A percentile compares a stretch with the other conserved stretches of the same genome.
phyloP scores from a whole-genome alignment of 2,888 invertebrate genomes.

The Muscina levida region DNA sequence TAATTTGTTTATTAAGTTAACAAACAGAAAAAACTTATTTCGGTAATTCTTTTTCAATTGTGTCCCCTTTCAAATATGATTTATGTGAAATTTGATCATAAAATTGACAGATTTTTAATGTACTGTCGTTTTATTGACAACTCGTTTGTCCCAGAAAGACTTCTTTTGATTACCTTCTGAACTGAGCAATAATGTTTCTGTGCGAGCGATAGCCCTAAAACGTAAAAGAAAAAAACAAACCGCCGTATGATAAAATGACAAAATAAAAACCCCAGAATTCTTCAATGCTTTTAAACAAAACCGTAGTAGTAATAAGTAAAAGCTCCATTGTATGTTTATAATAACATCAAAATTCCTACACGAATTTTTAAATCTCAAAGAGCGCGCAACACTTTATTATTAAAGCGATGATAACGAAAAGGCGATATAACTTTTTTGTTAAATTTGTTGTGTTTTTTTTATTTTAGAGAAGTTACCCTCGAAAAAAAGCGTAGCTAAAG shows the following conservation, averaged over 20 bases:
- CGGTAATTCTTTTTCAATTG: not conserved
- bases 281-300: constrained; percentile 7
- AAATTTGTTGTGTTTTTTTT: not conserved
- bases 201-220: constrained; percentile 9
- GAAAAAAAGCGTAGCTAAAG: constrained; percentile 8
- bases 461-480: constrained; percentile 28
- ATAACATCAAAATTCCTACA: constrained; percentile 68
- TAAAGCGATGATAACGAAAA: constrained; percentile 13
- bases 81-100: not conserved
- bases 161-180: not conserved
- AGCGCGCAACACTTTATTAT: constrained; percentile 1
- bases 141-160: not conserved
- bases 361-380: constrained; percentile 45
- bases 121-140: not conserved
- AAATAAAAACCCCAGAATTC: not conserved
- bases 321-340: constrained; percentile 63
- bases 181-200: constrained; percentile 4
- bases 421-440: not conserved
- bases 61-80: not conserved
- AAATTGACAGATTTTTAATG: constrained; percentile 1
- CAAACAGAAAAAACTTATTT: too few species aligned
- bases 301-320: constrained; percentile 48
- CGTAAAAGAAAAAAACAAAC: constrained; percentile 2
- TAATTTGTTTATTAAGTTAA: too few species aligned
- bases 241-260: not conserved